Conservation (phyloP, 35 echinoderm and acorn worm species). For the Apostichopus parvimensis region DNA sequence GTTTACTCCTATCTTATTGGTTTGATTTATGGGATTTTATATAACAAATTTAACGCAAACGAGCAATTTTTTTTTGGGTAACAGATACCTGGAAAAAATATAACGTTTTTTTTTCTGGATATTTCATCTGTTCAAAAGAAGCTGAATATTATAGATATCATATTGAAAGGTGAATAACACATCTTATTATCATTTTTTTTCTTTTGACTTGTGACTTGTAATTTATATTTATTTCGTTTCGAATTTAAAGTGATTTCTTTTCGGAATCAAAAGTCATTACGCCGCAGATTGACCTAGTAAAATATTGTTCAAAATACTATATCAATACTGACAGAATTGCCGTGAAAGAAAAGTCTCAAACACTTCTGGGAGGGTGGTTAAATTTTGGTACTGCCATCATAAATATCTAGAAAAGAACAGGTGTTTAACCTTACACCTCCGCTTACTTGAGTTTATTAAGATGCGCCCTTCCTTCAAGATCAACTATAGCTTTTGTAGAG, state of each 20-base stretch:
- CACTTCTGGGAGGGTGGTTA: background rate
- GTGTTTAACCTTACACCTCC: background rate
- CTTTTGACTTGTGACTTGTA: background rate
- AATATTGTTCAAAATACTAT: background rate
- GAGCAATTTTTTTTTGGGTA: no score
- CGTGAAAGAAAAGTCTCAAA: background rate
- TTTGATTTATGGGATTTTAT: no score
- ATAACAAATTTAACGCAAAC: no score
- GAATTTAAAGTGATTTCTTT: background rate
- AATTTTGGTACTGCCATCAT: background rate
- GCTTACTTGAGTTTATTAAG: background rate
- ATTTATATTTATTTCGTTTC: background rate
- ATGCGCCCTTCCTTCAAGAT: background rate
- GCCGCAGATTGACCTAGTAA: background rate
- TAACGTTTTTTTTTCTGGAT: no score
- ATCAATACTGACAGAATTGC: background rate
- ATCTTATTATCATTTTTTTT: background rate
- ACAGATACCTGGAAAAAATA: no score
- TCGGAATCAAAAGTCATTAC: background rate
- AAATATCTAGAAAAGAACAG: background rate
- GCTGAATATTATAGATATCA: no score
- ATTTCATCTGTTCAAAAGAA: no score
- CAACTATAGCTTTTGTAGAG: background rate
- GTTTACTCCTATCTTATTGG: no score
- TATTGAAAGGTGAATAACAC: no score